phyloP scores from a whole-genome alignment of 2,888 invertebrate genomes.

The Ptychoptera albimana region DNA sequence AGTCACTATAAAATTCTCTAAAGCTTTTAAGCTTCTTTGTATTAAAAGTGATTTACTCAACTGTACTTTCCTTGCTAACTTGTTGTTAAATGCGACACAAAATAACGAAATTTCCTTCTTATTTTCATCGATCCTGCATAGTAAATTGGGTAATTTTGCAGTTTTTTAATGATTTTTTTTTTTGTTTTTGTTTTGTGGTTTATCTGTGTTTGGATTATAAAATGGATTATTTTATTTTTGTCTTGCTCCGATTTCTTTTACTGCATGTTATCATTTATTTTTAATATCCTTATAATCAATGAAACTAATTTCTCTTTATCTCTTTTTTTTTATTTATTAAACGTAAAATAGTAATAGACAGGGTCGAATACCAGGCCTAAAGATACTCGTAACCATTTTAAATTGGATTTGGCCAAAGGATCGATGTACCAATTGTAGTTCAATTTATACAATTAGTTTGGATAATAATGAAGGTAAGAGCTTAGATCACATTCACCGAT shows the following conservation, averaged over 20 bases:
- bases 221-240: too few relatives aligned
- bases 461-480: conserved; percentile 29
- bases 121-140: too few relatives aligned
- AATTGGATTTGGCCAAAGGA: conserved; percentile 67
- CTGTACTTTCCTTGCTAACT: too few relatives aligned
- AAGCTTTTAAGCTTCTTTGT: too few relatives aligned
- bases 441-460: conserved; percentile 28
- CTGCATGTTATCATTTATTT: neutral
- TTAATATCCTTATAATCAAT: neutral
- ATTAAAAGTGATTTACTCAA: too few relatives aligned
- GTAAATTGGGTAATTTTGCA: too few relatives aligned
- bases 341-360: conserved; percentile 59
- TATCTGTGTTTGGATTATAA: too few relatives aligned
- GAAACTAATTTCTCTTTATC: neutral
- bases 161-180: too few relatives aligned
- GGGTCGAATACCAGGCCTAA: conserved; percentile 90
- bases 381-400: conserved; percentile 46
- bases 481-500: conserved; percentile 51
- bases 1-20: too few relatives aligned
- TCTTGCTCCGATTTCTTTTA: neutral
- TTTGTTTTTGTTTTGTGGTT: too few relatives aligned
- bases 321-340: conserved; percentile 2
- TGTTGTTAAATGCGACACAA: too few relatives aligned
- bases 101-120: too few relatives aligned
- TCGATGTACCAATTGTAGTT: conserved; percentile 41